Base-by-base conservation (phyloP, 1,140 invertebrate genomes). In the Drosophila ohnishii region DNA sequence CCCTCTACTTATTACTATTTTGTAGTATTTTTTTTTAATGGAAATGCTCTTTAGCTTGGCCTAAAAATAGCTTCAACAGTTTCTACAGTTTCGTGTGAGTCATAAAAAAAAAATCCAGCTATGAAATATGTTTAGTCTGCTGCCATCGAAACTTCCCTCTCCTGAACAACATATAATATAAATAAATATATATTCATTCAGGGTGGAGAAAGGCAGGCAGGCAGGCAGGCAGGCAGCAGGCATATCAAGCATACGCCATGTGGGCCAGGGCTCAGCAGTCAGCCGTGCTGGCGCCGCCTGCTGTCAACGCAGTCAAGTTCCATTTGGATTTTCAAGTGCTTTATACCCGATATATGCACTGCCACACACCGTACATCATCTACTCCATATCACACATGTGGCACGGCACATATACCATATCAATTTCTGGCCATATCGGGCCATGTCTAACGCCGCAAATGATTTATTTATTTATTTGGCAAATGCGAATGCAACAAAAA, bases 401-500 rank as follows among this genome's bases (percentile, higher is more conserved):
- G 28, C 63, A 32, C 19, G 32, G 19, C 30, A 35, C 28, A 22
- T 13, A 14, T 30, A 50, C 32, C 25, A 37, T 65, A 67, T 69
- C 65, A 69, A 69, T 37, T 51, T 45, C 45, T 32, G 35, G 40
- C 34, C 67, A 64, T 72, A 78, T 83, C 62, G 66, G 67, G 66
- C 70, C 64, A 63, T 83, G 61, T 57, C 37, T 77, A 76, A 72
- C 67, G 65, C 86, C 71, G 75, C 63, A 76, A 79, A 88, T 87
- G 83, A 87, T 87, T 87, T 87, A 87, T 87, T 87, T 87, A 87
- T 87, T 87, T 87, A 88, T 87, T 87, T 87, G 81, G 70, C 72
- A 82, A 71, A 86, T 78, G 78, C 19, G 19, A 19, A 19, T 19
- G 19, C 75, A 55, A 35, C 75, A 55, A 35, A 75, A 87, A 73